A percentile compares a stretch with the other conserved stretches of the same genome.
Conservation (phyloP, 2,888 invertebrate genomes). For the Acronicta alni region DNA sequence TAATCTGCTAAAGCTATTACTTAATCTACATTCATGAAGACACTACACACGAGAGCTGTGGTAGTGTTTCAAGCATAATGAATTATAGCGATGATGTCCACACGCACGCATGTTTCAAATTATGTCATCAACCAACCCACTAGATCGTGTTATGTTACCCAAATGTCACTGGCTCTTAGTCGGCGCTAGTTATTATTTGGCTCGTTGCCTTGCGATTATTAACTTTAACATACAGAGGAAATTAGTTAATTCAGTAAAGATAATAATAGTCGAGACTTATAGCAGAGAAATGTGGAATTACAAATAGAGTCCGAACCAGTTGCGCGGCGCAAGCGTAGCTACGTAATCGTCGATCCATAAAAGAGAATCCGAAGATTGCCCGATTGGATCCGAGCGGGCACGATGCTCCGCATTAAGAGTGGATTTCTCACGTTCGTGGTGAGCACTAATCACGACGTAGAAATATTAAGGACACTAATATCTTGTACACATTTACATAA, state of each 20-base stretch:
- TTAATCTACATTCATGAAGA: constrained; percentile 54
- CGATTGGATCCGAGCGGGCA: constrained; percentile 70
- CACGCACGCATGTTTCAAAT: constrained; percentile 77
- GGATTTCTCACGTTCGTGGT: constrained; percentile 78
- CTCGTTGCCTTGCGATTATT: constrained; percentile 79
- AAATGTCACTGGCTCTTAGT: constrained; percentile 77
- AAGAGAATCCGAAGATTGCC: constrained; percentile 75
- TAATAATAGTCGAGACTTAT: constrained; percentile 53
- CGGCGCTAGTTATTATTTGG: constrained; percentile 80
- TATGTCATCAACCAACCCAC: constrained; percentile 79
- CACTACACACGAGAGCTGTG: constrained; percentile 53
- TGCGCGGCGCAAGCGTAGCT: constrained; percentile 55
- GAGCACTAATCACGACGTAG: constrained; percentile 83
- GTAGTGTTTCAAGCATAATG: constrained; percentile 67
- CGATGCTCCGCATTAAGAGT: constrained; percentile 71
- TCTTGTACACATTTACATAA: constrained; percentile 87
- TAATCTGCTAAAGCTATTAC: constrained; percentile 41
- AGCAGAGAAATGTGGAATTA: constrained; percentile 45
- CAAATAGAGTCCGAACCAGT: constrained; percentile 54
- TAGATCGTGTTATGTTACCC: constrained; percentile 76
- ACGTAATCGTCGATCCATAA: constrained; percentile 68
- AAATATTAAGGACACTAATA: constrained; percentile 88
- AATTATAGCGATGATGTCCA: constrained; percentile 72
- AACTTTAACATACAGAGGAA: constrained; percentile 67
- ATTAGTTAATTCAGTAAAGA: constrained; percentile 60